Conservation (phyloP, 1,140 invertebrate genomes). For the Delia radicum region DNA sequence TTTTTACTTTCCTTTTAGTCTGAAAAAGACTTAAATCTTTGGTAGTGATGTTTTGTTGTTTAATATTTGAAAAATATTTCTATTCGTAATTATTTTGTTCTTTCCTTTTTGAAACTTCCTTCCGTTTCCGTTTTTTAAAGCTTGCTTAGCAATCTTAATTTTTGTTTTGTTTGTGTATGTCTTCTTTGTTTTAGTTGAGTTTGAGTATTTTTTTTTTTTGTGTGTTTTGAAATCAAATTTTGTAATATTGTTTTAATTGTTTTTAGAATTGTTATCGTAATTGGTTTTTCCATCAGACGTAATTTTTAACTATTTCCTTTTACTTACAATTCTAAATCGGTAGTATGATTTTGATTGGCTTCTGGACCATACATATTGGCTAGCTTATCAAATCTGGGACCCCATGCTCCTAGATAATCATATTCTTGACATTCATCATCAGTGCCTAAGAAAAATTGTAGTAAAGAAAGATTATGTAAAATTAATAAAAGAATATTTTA, state of each 20-base stretch:
- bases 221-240: conserved; percentile 26
- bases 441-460: too few species aligned
- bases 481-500: neutral
- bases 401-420: conserved; percentile 95
- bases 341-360: conserved; percentile 67
- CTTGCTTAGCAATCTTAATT: conserved; percentile 15
- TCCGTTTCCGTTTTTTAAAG: conserved; percentile 10
- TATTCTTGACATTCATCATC: conserved; percentile 96
- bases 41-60: conserved; percentile 27
- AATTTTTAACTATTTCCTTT: neutral
- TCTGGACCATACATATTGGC: conserved; percentile 94
- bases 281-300: neutral
- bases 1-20: conserved; percentile 17
- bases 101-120: neutral
- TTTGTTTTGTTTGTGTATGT: conserved; percentile 36
- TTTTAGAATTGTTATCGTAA: neutral
- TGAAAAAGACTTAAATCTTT: conserved; percentile 25
- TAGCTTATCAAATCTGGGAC: conserved; percentile 93
- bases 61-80: neutral
- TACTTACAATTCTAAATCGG: conserved; percentile 70
- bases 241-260: neutral
- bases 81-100: neutral
- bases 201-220: conserved; percentile 33
- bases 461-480: too few species aligned
- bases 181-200: too few species aligned